phyloP scores from a whole-genome alignment of 2,113 vertebrate genomes.

The Petromus typicus region DNA sequence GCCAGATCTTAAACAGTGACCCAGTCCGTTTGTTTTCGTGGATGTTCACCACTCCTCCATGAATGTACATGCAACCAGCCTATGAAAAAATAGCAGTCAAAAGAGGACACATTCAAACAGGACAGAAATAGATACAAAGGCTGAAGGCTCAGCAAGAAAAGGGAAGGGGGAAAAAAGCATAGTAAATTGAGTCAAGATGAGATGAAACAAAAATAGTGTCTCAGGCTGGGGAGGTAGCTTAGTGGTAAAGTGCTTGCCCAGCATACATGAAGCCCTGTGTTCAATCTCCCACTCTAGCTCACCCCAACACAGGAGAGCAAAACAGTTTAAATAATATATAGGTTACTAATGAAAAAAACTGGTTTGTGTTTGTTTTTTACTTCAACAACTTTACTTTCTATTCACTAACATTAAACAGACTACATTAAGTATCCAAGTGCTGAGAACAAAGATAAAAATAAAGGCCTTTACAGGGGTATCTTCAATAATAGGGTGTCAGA shows the following conservation, averaged over 20 bases:
- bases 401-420: slow-evolving; percentile 2
- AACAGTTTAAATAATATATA: slow-evolving; percentile 1
- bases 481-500: neutral
- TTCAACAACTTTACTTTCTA: slow-evolving; percentile 13
- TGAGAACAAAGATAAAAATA: slow-evolving; percentile 17
- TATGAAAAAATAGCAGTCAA: slow-evolving; percentile 74
- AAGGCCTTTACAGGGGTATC: neutral
- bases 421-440: neutral
- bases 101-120: slow-evolving; percentile 50
- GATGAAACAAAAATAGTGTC: neutral
- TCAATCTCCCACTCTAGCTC: neutral
- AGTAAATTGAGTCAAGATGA: neutral
- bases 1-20: slow-evolving; percentile 98
- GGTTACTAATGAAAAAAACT: neutral
- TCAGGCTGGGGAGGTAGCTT: neutral
- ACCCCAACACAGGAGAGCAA: neutral
- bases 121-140: neutral
- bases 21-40: slow-evolving; percentile 98
- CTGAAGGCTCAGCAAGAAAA: neutral
- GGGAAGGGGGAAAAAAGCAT: neutral
- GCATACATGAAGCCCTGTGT: neutral
- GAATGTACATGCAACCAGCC: slow-evolving; percentile 99
- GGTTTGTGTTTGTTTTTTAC: neutral
- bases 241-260: neutral
- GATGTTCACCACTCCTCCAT: slow-evolving; percentile 98